Evolutionary conservation across 2,888 invertebrate species (phyloP), one percentile per base, ranked within the genome.

Genomic region (Mythimna impura): DNA sequence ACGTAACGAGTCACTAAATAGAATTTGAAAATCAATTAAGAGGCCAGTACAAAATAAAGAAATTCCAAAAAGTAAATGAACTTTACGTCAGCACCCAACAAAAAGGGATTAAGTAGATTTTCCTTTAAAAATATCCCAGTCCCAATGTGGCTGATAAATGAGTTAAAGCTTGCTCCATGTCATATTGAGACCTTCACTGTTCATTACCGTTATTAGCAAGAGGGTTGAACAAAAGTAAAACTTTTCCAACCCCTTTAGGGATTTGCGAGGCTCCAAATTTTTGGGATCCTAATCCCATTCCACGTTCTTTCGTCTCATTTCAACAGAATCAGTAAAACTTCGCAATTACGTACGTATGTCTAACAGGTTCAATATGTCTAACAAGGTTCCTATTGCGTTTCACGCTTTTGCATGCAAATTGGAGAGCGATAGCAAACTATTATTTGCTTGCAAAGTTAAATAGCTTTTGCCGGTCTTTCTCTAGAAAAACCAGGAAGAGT

Each of bases 371-470:
- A 71, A 22, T 66, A 71, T 81, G 61, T 67, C 71, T 81, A 76
- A 66, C 71, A 55, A 54, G 57, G 57, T 80, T 76, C 55, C 80
- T 78, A 80, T 86, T 84, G 82, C 81, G 73, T 82, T 84, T 85
- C 81, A 85, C 83, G 88, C 87, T 84, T 83, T 76, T 72, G 83
- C 83, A 93, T 92, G 91, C 92, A 91, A 93, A 94, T 93, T 89
- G 86, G 85, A 87, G 77, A 88, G 85, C 88, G 89, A 92, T 91
- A 87, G 87, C 83, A 74, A 84, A 86, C 87, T 89, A 92, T 91
- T 91, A 93, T 93, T 93, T 91, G 91, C 91, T 87, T 86, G 89
- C 85, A 89, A 93, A 94, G 93, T 94, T 94, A 91, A 93, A 94
- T 93, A 91, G 93, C 91, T 93, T 93, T 93, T 90, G 86, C 89